Evolutionary conservation across 37 sponge, comb jelly and placozoan species (phyloP).

Genomic region (Hormiphora californensis): DNA sequence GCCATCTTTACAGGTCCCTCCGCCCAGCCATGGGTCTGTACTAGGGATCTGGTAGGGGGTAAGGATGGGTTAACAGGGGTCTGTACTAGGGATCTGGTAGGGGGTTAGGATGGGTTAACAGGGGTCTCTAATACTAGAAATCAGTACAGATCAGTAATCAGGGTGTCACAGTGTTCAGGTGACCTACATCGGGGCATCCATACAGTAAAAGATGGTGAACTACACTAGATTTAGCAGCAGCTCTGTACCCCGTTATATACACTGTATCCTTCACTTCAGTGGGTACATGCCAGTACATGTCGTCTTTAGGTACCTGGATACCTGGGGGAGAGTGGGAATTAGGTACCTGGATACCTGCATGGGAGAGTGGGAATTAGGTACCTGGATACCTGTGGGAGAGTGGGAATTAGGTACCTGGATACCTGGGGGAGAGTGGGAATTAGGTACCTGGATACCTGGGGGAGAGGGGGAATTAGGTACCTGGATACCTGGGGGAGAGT

Average conservation of each 20-base stretch:
- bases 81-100: neutral
- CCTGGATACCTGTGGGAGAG: no score
- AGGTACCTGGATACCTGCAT: no score
- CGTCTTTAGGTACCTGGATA: neutral
- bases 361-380: no score
- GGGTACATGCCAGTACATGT: neutral
- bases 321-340: neutral
- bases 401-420: no score
- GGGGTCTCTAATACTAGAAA: neutral
- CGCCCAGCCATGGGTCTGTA: slow-evolving; percentile 9
- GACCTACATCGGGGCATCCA: neutral
- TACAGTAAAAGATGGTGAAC: neutral
- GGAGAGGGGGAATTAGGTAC: no score
- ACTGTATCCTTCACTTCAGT: neutral
- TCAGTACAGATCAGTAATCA: no score
- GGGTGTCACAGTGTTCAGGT: no score
- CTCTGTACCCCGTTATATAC: neutral
- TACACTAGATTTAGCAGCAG: neutral
- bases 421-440: no score
- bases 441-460: no score
- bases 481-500: no score
- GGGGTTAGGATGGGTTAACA: neutral
- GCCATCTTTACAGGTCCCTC: neutral
- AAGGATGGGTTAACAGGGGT: neutral
- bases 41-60: neutral